Evolutionary conservation across 2,113 vertebrate species (phyloP).

Genomic region (Lasiurus borealis): DNA sequence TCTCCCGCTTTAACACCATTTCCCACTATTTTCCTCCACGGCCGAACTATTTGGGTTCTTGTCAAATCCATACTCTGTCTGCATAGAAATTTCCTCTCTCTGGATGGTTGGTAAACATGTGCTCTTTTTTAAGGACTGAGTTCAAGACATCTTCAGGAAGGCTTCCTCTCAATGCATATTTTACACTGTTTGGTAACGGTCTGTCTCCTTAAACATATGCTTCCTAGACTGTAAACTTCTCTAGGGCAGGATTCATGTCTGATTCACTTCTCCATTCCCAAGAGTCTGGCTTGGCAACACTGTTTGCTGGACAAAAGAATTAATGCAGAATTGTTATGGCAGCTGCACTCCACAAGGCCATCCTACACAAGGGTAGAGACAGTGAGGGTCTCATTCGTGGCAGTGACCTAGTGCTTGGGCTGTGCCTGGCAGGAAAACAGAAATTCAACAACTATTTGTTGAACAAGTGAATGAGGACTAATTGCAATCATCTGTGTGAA

Average conservation of each 20-base stretch:
- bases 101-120: background rate
- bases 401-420: background rate
- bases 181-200: background rate
- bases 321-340: background rate
- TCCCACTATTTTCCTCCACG: background rate
- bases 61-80: background rate
- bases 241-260: conserved; percentile 16
- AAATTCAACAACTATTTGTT: background rate
- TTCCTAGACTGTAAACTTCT: conserved; percentile 35
- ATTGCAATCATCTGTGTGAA: background rate
- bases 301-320: conserved; percentile 25
- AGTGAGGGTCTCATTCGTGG: background rate
- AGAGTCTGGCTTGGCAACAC: background rate
- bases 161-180: background rate
- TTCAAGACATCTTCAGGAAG: background rate
- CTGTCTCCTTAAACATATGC: background rate
- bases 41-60: background rate
- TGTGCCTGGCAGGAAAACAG: background rate
- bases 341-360: background rate
- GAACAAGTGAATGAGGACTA: background rate
- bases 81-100: conserved; percentile 30
- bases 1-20: background rate
- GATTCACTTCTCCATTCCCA: conserved; percentile 27
- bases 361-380: too few relatives aligned
- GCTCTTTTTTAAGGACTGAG: background rate